A percentile compares a stretch with the other conserved stretches of the same genome.
phyloP scores from a whole-genome alignment of 2,113 vertebrate genomes.

The Ramphastos sulfuratus region DNA sequence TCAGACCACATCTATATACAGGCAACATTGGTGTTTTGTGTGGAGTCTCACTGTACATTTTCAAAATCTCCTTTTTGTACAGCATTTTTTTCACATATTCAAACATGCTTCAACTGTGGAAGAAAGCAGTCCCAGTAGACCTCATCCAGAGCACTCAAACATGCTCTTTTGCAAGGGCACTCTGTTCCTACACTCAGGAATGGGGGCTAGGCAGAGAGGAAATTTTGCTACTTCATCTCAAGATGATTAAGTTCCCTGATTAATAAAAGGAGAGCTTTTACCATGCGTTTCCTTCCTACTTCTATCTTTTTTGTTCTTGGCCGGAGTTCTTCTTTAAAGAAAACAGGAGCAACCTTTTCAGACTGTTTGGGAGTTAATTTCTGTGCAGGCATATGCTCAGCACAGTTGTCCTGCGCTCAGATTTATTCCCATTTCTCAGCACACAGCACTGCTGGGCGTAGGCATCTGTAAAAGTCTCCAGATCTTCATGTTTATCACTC shows the following conservation, averaged over 20 bases:
- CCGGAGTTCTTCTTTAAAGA: background rate
- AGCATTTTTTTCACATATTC: background rate
- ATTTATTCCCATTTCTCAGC: background rate
- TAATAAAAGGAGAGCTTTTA: background rate
- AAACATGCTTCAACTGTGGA: background rate
- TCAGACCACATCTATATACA: background rate
- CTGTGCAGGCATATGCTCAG: background rate
- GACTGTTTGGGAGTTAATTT: background rate
- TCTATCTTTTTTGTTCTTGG: background rate
- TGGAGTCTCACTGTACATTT: background rate
- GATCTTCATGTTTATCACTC: background rate
- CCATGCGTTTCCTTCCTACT: background rate
- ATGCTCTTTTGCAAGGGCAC: background rate
- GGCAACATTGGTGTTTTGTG: background rate
- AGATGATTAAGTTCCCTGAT: background rate
- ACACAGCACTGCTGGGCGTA: rapidly evolving
- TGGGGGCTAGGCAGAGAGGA: background rate
- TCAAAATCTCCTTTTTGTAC: background rate
- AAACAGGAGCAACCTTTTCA: background rate
- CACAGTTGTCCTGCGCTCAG: background rate
- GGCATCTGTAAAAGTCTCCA: background rate
- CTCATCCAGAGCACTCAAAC: background rate
- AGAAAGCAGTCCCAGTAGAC: background rate
- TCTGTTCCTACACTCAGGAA: background rate
- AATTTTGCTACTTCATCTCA: background rate